Conservation (phyloP, 2,113 vertebrate species). For the Aptenodytes forsteri region DNA sequence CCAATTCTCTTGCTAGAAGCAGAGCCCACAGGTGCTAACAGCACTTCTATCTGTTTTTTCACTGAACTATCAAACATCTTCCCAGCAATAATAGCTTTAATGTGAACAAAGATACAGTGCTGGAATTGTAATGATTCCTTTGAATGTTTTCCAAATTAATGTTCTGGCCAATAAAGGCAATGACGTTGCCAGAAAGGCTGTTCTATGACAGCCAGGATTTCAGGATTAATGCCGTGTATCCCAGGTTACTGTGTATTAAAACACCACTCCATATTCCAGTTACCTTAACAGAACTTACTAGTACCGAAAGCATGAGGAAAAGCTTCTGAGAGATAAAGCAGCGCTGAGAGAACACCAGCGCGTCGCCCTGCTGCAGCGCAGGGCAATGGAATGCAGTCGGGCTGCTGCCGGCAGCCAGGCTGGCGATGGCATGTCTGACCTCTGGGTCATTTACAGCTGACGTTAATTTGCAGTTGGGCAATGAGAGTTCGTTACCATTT, state of each 20-base stretch:
- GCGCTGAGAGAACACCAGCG: accelerated
- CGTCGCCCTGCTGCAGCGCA: accelerated
- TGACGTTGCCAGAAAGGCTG: accelerated
- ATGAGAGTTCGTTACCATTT: background rate
- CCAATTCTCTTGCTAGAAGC: background rate
- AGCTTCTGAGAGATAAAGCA: background rate
- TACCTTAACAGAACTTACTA: background rate
- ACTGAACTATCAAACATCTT: background rate
- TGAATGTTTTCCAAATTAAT: background rate
- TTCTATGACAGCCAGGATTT: background rate
- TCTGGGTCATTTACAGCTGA: background rate
- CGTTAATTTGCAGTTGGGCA: background rate
- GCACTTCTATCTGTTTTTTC: background rate
- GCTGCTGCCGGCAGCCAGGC: background rate
- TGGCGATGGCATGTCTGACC: background rate
- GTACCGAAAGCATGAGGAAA: background rate
- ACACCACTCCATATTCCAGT: background rate
- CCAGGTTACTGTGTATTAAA: background rate
- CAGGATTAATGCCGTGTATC: accelerated
- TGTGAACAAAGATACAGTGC: background rate
- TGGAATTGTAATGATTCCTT: background rate
- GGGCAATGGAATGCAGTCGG: background rate
- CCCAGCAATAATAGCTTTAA: background rate
- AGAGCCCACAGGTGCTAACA: background rate
- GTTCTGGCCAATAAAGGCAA: background rate